Evolutionary conservation across 2,888 invertebrate genomes (phyloP).

Genomic region (Myopa testacea): DNA sequence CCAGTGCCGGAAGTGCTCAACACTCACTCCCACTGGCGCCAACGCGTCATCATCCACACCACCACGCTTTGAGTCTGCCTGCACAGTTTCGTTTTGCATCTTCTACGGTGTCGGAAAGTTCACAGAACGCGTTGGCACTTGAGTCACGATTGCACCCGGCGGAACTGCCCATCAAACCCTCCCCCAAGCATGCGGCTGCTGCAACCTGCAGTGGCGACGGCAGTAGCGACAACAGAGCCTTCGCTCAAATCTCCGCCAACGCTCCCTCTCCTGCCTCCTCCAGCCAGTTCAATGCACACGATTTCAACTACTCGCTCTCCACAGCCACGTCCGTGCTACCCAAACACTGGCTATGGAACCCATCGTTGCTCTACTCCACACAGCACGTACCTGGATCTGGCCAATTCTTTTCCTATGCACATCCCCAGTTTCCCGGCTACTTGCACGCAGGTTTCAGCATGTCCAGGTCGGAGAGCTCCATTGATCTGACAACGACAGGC

Average conservation of each 20-base stretch:
- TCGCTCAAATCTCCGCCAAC: slow-evolving; percentile 47
- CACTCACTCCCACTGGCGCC: slow-evolving; percentile 41
- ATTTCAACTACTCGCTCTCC: slow-evolving; percentile 58
- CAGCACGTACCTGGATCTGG: slow-evolving; percentile 59
- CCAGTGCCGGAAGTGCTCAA: slow-evolving; percentile 28
- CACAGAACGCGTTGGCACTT: slow-evolving; percentile 17
- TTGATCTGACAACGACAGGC: slow-evolving; percentile 62
- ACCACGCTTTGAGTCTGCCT: slow-evolving; percentile 44
- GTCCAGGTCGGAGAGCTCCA: slow-evolving; percentile 66
- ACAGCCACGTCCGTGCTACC: slow-evolving; percentile 54
- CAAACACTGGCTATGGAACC: slow-evolving; percentile 69
- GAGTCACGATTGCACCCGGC: slow-evolving; percentile 33
- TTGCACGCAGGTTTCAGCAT: slow-evolving; percentile 54
- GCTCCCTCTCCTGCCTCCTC: slow-evolving; percentile 48
- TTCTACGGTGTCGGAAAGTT: slow-evolving; percentile 11
- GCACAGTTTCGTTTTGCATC: slow-evolving; percentile 50
- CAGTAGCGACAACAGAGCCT: slow-evolving; percentile 45
- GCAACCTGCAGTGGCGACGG: slow-evolving; percentile 33
- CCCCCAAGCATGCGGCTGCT: slow-evolving; percentile 58
- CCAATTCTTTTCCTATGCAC: slow-evolving; percentile 58
- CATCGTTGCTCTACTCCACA: slow-evolving; percentile 65
- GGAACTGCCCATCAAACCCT: slow-evolving; percentile 60
- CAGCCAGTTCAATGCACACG: slow-evolving; percentile 58
- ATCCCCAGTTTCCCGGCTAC: slow-evolving; percentile 54
- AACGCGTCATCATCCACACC: slow-evolving; percentile 42